phyloP scores from a whole-genome alignment of 1,140 invertebrate species.

The Neomicropteryx cornuta region DNA sequence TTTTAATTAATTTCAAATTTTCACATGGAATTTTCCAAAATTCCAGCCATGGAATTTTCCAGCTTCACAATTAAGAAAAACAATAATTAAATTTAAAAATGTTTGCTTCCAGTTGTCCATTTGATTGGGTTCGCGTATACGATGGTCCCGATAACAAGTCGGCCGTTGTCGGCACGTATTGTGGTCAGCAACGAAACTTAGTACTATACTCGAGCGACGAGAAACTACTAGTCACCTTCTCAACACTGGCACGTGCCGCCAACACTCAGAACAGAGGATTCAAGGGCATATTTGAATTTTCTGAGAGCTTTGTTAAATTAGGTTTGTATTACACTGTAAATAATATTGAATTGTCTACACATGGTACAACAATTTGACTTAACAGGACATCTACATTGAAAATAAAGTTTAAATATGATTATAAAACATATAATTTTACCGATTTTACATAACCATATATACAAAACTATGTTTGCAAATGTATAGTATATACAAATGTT shows the following conservation, averaged over 20 bases:
- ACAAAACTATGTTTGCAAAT: conserved; percentile 8
- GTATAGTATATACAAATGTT: too few species aligned
- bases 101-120: conserved; percentile 74
- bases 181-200: conserved; percentile 92
- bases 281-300: conserved; percentile 93
- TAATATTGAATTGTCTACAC: too few species aligned
- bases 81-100: neutral
- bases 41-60: too few species aligned
- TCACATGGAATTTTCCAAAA: too few species aligned
- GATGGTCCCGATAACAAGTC: conserved; percentile 80
- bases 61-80: too few species aligned
- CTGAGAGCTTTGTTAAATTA: conserved; percentile 92
- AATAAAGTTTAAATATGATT: too few species aligned
- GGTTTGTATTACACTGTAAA: conserved; percentile 53
- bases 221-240: conserved; percentile 80
- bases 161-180: conserved; percentile 92
- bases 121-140: conserved; percentile 94
- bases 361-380: too few species aligned
- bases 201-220: conserved; percentile 89
- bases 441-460: conserved; percentile 5
- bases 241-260: conserved; percentile 76
- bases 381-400: too few species aligned
- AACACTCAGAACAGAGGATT: conserved; percentile 91
- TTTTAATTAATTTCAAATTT: too few species aligned
- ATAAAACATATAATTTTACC: too few species aligned